Base-by-base conservation (phyloP, 2,113 vertebrate genomes). In the Chamaea fasciata region DNA sequence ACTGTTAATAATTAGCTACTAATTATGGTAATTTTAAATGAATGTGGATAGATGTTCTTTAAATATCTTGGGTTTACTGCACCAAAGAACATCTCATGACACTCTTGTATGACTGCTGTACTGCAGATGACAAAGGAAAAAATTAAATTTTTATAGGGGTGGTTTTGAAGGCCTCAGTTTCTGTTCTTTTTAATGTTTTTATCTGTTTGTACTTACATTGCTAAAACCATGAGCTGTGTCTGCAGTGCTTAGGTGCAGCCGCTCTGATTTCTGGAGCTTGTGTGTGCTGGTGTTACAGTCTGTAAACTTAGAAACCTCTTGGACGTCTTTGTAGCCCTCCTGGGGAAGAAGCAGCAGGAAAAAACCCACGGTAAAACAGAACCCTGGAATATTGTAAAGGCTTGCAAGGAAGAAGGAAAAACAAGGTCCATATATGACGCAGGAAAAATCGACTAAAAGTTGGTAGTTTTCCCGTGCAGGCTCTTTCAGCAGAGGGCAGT, bases 401-500 rank as follows among this genome's bases (percentile, higher is more conserved):
- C 42, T 80, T 62, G 20, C 47, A 81, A 81, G 59, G 44, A 44
- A 77, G 68, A 41, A 57, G 33, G n/a, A 22, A 57, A 52, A 84
- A 2, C 12, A 19, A 71, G 20, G 9, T 60, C 23, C 3, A 1
- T 16, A 13, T 0, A 17, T 11, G 39, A 70, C 7, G 6, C 5
- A 19, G 57, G 41, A 65, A 69, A 59, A 83, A 17, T 1, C 3
- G 5, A 7, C 28, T 16, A 3, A 1, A 70, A 67, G 20, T n/a
- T 60, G 44, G 6, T 30, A 0, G 3, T n/a, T 70, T 42, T 46
- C 30, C 20, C 2, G 12, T 49, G n/a, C 49, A 41, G 69, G 18
- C 28, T 57, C 8, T 78, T 41, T 68, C 96, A 82, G 92, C 65
- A 95, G 96, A 94, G 94, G 95, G 97, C 96, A 94, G 81, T 68